Evolutionary conservation across 2,888 invertebrate species (phyloP), one percentile per base, ranked within the genome.

Genomic region (Aphidius colemani): DNA sequence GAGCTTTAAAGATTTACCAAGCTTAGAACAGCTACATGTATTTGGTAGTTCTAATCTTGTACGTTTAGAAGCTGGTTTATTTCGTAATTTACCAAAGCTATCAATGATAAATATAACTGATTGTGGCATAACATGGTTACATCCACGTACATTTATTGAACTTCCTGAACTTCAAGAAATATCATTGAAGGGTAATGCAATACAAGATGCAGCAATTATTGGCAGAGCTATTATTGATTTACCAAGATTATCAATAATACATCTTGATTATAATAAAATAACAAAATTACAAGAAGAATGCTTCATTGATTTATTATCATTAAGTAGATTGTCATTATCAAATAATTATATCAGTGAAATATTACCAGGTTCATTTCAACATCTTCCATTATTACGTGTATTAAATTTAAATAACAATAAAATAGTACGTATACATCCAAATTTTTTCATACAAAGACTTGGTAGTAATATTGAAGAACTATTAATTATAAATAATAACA

Each of bases 181-280:
- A 10, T 88, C 90, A 30, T 82, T 95, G 0, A 86, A 87, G 10
- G 87, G 89, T 56, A 95, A 95, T 76, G 86, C 87, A 71, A 88
- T 95, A 69, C 85, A 86, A 8, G 94, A 94, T 77, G 92, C 92
- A 9, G 88, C 88, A n/a, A 90, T 93, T 88, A 86, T 94, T 8
- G 94, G 94, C 5, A 86, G 92, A 71, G 90, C 90, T 9, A 86
- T 89, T 10, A 87, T 91, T 78, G 94, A 93, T 74, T 83, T 94
- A 56, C 89, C 90, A n/a, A 86, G 87, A 64, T 80, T 95, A 43
- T 88, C 90, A 58, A 85, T 87, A 40, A 80, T 95, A 44, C 87
- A 89, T 65, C 81, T 95, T 10, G 91, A 91, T 75, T 82, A 87
- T 61, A 95, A 95, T 77, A 83, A 85, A 41, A 89, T 94, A 59